Evolutionary conservation across 1,140 invertebrate genomes (phyloP).

Genomic region (Amyelois transitella): DNA sequence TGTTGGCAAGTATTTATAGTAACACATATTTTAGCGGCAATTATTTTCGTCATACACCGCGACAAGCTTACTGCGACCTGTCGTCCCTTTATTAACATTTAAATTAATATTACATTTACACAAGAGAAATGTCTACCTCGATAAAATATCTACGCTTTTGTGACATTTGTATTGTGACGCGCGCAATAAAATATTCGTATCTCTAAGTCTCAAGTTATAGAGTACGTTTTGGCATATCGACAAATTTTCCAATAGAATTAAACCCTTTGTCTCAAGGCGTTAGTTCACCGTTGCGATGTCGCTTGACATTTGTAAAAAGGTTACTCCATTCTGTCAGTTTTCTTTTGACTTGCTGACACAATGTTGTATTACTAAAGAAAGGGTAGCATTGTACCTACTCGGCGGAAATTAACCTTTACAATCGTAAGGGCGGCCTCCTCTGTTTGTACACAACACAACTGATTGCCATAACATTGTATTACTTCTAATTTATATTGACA

Average conservation of each 20-base stretch:
- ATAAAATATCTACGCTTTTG: constrained; percentile 36
- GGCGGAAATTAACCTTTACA: constrained; percentile 56
- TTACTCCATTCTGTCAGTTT: constrained; percentile 56
- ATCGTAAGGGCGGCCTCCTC: constrained; percentile 20
- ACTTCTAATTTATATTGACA: neutral
- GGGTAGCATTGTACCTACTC: constrained; percentile 56
- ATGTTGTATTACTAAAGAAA: constrained; percentile 52
- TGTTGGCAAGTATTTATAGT: constrained; percentile 21
- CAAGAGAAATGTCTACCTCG: constrained; percentile 36
- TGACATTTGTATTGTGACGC: constrained; percentile 33
- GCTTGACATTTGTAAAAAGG: constrained; percentile 71
- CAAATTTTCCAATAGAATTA: constrained; percentile 37
- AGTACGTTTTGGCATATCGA: constrained; percentile 29
- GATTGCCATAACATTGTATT: neutral
- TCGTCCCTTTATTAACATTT: constrained; percentile 46
- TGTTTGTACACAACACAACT: neutral
- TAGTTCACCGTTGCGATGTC: constrained; percentile 43
- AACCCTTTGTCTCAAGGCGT: constrained; percentile 67
- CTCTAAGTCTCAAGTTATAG: constrained; percentile 21
- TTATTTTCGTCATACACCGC: constrained; percentile 31
- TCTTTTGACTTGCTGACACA: constrained; percentile 60
- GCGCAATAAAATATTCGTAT: constrained; percentile 17
- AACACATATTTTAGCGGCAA: constrained; percentile 34
- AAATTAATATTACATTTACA: constrained; percentile 41
- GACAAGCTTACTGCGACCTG: constrained; percentile 28